A percentile compares a stretch with the other conserved stretches of the same genome.
Evolutionary conservation across 2,797 vertebrate species (phyloP).

Genomic region (Champsocephalus esox): DNA sequence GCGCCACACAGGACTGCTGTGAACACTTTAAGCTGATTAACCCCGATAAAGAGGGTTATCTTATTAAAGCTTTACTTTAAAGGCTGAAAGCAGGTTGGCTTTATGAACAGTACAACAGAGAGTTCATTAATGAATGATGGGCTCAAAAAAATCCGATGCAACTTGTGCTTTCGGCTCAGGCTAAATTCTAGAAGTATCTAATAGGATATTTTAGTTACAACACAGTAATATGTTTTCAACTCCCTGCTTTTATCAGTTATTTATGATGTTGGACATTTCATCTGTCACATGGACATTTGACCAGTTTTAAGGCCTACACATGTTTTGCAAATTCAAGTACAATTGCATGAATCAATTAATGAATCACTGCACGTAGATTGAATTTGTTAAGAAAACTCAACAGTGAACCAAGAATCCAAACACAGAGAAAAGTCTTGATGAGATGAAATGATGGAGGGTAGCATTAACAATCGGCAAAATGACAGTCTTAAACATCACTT

Average conservation of each 20-base stretch:
- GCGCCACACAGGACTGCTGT: constrained; percentile 30
- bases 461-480: no score
- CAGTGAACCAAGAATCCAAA: no score
- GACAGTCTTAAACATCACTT: no score
- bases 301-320: background rate
- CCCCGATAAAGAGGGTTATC: constrained; percentile 63
- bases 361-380: no score
- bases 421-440: no score
- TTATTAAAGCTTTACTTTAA: constrained; percentile 56
- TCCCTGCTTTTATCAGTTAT: background rate
- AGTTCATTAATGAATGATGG: constrained; percentile 17
- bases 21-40: constrained; percentile 73
- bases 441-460: no score
- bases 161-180: constrained; percentile 18
- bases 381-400: no score
- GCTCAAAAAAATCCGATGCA: constrained; percentile 14
- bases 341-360: background rate
- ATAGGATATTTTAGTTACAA: background rate
- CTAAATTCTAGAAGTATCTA: constrained; percentile 7
- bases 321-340: background rate
- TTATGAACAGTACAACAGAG: constrained; percentile 19
- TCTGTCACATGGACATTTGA: no score
- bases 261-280: background rate
- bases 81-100: constrained; percentile 3
- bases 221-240: background rate